Base-by-base conservation (phyloP, 2,888 invertebrate genomes). In the Trilocha varians region DNA sequence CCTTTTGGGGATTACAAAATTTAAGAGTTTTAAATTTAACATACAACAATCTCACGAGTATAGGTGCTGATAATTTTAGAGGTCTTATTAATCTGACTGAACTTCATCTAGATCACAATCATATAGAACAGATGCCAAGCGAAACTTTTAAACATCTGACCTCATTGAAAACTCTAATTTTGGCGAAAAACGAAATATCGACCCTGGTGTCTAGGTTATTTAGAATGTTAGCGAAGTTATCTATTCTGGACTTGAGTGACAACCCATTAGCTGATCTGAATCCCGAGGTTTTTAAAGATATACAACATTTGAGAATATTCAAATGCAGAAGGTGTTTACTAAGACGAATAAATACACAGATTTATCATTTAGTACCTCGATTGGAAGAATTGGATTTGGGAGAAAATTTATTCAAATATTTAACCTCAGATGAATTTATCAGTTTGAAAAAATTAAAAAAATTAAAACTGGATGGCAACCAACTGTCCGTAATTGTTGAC, bases 201-300 rank as follows among this genome's bases (percentile, higher is more conserved):
- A 88, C 89, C 59, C 82, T 94, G 49, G 91, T 91, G 53, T 91
- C 93, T 42, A 87, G 92, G 59, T 87, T 92, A 41, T 94, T 94
- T 70, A 88, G 91, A 59, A 91, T 91, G 87, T 80, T 95, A 42
- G 89, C 88, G 38, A 91, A 91, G 65, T 86, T 95, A 50, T 88
- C 88, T 57, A 87, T 88, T 65, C 83, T 95, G 50, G 92, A 93
- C 74, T 78, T 95, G 52, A 93, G 93, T 70, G 88, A 90, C 52
- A 95, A 95, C 78, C 90, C 91, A 37, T 73, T 94, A 39, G 78
- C 87, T 39, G 92, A 93, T 62, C 85, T 95, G 45, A 90, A 90
- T 61, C 93, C 93, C 8, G 94, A 94, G 76, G 91, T 92, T 38
- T 93, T 93, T 73, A 92, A 91, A 65, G 93, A 93, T 75, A 88